Evolutionary conservation across 1,140 invertebrate species (phyloP).

Genomic region (Chironomus tepperi): DNA sequence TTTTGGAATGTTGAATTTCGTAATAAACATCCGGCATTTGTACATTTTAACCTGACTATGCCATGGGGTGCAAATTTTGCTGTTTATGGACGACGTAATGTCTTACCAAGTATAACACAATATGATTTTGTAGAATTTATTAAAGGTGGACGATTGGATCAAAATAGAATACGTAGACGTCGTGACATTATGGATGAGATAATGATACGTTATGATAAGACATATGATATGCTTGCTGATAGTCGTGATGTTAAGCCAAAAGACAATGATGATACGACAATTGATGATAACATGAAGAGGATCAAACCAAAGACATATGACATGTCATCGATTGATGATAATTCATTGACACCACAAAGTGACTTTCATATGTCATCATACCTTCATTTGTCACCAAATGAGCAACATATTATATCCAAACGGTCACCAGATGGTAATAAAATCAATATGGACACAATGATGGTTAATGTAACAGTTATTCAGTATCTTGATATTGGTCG

Average conservation of each 20-base stretch:
- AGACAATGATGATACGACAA: background rate
- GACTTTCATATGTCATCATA: background rate
- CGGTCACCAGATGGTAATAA: constrained; percentile 43
- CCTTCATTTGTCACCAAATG: constrained; percentile 29
- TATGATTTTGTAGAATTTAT: constrained; percentile 93
- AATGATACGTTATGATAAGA: constrained; percentile 42
- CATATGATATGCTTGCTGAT: constrained; percentile 40
- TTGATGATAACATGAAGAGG: background rate
- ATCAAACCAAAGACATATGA: background rate
- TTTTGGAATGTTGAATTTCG: constrained; percentile 88
- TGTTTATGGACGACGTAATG: constrained; percentile 84
- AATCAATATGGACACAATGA: constrained; percentile 53
- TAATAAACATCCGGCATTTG: constrained; percentile 79
- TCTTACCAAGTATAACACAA: constrained; percentile 87
- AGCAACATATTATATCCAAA: constrained; percentile 49
- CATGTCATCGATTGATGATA: background rate
- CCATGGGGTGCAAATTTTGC: constrained; percentile 87
- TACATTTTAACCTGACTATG: constrained; percentile 81
- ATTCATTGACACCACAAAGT: background rate
- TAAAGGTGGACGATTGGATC: constrained; percentile 68
- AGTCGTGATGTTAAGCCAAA: background rate
- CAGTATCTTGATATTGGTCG: constrained; percentile 85
- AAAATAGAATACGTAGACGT: constrained; percentile 52
- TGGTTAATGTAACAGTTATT: constrained; percentile 73
- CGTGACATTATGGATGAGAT: constrained; percentile 44